These are phyloP conservation scores for Falco concolor DNA, from an alignment of 2,797 vertebrate species.

Conservation along the genomic window DNA sequence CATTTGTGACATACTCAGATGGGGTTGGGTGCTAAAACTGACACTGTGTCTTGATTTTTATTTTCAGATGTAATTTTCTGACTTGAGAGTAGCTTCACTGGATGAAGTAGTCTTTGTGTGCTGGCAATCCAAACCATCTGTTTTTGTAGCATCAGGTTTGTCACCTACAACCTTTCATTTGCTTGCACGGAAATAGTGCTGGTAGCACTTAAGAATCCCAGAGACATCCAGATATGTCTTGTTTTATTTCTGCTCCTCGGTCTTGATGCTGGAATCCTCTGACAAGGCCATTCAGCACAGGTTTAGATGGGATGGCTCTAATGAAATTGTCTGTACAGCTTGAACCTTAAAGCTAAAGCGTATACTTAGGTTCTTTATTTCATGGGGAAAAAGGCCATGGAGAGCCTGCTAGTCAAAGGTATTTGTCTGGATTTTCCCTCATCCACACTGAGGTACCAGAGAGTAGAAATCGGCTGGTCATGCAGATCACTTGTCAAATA, in stretches of 20 bases:
- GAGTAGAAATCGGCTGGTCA: not conserved
- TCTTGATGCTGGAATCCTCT: not conserved
- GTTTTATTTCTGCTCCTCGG: not conserved
- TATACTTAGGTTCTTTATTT: not conserved
- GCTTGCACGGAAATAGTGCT: not conserved
- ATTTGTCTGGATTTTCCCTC: not conserved
- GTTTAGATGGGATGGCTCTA: not conserved
- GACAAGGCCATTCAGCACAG: not conserved
- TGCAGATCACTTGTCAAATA: not conserved
- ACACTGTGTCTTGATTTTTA: not conserved
- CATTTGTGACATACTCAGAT: conserved; percentile 22
- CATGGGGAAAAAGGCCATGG: not conserved
- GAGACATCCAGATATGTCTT: not conserved
- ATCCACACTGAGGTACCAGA: not conserved
- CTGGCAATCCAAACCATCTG: not conserved
- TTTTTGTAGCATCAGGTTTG: not conserved
- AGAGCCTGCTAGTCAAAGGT: not conserved
- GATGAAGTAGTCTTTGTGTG: not conserved
- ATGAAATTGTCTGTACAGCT: not conserved
- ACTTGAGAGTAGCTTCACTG: conserved; percentile 10
- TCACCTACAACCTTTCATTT: not conserved
- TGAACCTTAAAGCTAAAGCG: not conserved
- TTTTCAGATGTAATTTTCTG: conserved; percentile 32
- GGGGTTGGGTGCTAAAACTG: not conserved
- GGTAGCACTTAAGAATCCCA: not conserved